These are phyloP conservation scores for Brotula barbata DNA, from an alignment of 2,797 vertebrate species.

Conservation along the genomic window DNA sequence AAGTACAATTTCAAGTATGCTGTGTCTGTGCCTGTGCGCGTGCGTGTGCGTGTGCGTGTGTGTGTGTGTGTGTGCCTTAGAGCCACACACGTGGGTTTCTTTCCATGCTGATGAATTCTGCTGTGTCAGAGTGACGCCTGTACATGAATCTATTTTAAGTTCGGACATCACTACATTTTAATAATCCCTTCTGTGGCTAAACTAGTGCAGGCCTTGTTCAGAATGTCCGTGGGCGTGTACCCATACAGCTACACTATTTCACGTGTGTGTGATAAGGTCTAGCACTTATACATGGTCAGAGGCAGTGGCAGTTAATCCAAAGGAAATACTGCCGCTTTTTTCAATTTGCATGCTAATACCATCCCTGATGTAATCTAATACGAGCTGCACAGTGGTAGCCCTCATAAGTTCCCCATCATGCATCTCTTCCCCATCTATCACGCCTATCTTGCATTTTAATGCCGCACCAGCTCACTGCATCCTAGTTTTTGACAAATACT, in stretches of 20 bases:
- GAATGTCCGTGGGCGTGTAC: conserved; percentile 45
- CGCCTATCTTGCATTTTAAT: conserved; percentile 45
- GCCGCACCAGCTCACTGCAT: conserved; percentile 40
- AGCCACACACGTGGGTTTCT: conserved; percentile 8
- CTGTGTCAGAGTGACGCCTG: conserved; percentile 57
- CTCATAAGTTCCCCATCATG: conserved; percentile 64
- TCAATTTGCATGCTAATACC: conserved; percentile 80
- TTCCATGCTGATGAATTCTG: conserved; percentile 43
- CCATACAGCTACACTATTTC: conserved; percentile 47
- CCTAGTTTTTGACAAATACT: conserved; percentile 39
- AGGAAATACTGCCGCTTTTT: conserved; percentile 75
- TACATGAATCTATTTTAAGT: conserved; percentile 64
- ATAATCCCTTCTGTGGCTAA: conserved; percentile 63
- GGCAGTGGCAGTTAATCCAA: conserved; percentile 72
- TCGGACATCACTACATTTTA: conserved; percentile 59
- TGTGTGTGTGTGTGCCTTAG: conserved; percentile 14
- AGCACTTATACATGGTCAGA: conserved; percentile 62
- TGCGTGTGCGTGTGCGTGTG: conserved; percentile 10
- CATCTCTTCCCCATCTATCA: conserved; percentile 38
- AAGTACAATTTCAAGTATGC: too few species aligned
- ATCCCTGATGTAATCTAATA: conserved; percentile 73
- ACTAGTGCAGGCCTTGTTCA: conserved; percentile 44
- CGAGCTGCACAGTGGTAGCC: conserved; percentile 63
- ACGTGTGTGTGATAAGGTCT: conserved; percentile 64
- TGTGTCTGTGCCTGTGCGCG: neutral